Conservation (phyloP, 2,888 invertebrate genomes). For the Atherix ibis region DNA sequence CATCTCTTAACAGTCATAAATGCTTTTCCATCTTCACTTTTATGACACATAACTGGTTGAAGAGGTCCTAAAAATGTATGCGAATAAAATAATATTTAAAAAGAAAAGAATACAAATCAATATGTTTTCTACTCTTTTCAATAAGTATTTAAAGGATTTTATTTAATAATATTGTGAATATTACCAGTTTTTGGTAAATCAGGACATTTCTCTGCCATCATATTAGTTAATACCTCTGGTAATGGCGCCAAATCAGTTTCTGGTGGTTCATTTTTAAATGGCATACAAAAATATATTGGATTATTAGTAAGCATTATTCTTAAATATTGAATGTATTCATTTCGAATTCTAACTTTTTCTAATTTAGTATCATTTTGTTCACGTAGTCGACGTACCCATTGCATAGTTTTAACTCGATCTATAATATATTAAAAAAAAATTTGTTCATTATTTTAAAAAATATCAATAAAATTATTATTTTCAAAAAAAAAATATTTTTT, state of each 20-base stretch:
- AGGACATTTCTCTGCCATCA: slow-evolving; percentile 23
- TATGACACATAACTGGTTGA: slow-evolving; percentile 35
- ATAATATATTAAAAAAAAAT: no score
- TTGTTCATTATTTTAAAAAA: no score
- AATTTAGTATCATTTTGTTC: slow-evolving; percentile 32
- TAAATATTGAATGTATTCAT: slow-evolving; percentile 37
- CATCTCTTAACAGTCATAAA: slow-evolving; percentile 37
- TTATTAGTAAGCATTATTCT: slow-evolving; percentile 35
- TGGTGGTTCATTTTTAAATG: slow-evolving; percentile 35
- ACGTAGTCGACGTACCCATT: slow-evolving; percentile 37
- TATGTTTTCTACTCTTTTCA: no score
- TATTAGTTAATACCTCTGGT: slow-evolving; percentile 34
- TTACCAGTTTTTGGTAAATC: slow-evolving; percentile 33
- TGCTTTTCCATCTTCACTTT: slow-evolving; percentile 38
- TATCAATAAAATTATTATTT: no score
- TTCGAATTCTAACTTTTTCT: slow-evolving; percentile 32
- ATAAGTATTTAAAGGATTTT: no score
- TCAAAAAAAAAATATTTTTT: no score
- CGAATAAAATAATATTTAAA: neutral
- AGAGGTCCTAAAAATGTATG: slow-evolving; percentile 28
- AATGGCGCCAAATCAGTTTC: slow-evolving; percentile 28
- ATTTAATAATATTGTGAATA: no score
- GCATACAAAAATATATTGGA: slow-evolving; percentile 30
- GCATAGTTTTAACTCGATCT: slow-evolving; percentile 38
- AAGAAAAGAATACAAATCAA: neutral